Conservation (phyloP, 2,113 vertebrate species). For the Osmerus eperlanus region DNA sequence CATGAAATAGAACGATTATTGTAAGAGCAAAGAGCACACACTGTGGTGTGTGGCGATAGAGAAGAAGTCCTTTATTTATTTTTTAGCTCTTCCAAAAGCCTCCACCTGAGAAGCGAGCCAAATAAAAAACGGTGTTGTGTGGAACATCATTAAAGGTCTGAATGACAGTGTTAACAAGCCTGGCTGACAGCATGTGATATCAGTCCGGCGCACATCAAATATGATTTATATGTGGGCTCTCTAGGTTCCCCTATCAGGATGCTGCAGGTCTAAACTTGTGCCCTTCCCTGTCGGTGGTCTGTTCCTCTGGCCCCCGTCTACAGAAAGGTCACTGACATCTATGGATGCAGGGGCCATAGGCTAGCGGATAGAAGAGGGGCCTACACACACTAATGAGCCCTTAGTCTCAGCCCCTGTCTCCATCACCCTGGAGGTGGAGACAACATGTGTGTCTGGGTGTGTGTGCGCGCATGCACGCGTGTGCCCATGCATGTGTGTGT, state of each 20-base stretch:
- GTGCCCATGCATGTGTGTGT: slow-evolving; percentile 15
- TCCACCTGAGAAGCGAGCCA: slow-evolving; percentile 31
- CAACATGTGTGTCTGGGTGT: slow-evolving; percentile 17
- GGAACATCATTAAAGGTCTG: slow-evolving; percentile 61
- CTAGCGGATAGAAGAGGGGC: slow-evolving; percentile 47
- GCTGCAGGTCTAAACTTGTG: slow-evolving; percentile 49
- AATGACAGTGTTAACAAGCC: slow-evolving; percentile 64
- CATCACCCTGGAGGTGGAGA: slow-evolving; percentile 46
- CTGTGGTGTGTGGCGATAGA: slow-evolving; percentile 18
- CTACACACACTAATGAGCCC: slow-evolving; percentile 70
- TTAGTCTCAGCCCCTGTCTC: slow-evolving; percentile 45
- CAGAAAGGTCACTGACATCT: slow-evolving; percentile 62
- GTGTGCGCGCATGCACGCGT: slow-evolving; percentile 12
- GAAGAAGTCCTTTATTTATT: slow-evolving; percentile 32
- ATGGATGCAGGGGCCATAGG: slow-evolving; percentile 56
- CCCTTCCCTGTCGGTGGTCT: slow-evolving; percentile 45
- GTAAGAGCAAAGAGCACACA: slow-evolving; percentile 35
- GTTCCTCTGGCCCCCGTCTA: slow-evolving; percentile 51
- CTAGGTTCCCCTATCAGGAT: slow-evolving; percentile 50
- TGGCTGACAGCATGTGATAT: slow-evolving; percentile 66
- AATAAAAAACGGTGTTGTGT: slow-evolving; percentile 21
- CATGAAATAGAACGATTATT: slow-evolving; percentile 51
- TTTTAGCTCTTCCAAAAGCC: slow-evolving; percentile 20
- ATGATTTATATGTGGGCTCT: slow-evolving; percentile 67
- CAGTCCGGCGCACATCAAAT: slow-evolving; percentile 62